Conservation (phyloP, 2,888 invertebrate genomes). For the Tetranychus piercei region DNA sequence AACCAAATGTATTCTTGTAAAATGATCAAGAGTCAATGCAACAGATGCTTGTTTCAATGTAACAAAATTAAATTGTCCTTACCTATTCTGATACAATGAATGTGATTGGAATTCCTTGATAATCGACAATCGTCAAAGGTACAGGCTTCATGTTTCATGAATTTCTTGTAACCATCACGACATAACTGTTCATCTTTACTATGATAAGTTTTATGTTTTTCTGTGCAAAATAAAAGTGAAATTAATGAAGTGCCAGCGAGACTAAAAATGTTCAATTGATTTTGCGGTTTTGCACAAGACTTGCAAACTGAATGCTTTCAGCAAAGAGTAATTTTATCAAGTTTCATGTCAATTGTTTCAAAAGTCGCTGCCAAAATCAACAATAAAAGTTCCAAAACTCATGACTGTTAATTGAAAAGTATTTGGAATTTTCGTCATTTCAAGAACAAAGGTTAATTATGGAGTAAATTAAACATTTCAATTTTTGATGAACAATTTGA, state of each 20-base stretch:
- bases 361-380: too few species aligned
- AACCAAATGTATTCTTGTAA: background rate
- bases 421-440: background rate
- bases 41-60: background rate
- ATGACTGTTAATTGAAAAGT: too few species aligned
- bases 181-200: conserved; percentile 88
- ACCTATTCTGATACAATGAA: conserved; percentile 71
- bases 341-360: background rate
- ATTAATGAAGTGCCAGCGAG: background rate
- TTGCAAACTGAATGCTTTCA: background rate
- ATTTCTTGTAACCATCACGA: conserved; percentile 92
- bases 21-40: background rate
- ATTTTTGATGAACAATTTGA: too few species aligned
- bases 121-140: conserved; percentile 78
- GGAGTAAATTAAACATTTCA: too few species aligned
- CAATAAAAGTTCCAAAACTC: too few species aligned
- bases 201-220: conserved; percentile 96
- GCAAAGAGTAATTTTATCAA: background rate
- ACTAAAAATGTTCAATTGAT: background rate
- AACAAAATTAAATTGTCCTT: conserved; percentile 17
- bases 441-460: background rate
- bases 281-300: background rate
- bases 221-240: conserved; percentile 36
- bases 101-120: conserved; percentile 87
- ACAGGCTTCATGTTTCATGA: conserved; percentile 88